Percentiles rank a stretch among this genome's conserved stretches.
These are phyloP conservation scores for Iphiclides podalirius DNA, from an alignment of 2,888 invertebrate genomes.

Conservation along the genomic window DNA sequence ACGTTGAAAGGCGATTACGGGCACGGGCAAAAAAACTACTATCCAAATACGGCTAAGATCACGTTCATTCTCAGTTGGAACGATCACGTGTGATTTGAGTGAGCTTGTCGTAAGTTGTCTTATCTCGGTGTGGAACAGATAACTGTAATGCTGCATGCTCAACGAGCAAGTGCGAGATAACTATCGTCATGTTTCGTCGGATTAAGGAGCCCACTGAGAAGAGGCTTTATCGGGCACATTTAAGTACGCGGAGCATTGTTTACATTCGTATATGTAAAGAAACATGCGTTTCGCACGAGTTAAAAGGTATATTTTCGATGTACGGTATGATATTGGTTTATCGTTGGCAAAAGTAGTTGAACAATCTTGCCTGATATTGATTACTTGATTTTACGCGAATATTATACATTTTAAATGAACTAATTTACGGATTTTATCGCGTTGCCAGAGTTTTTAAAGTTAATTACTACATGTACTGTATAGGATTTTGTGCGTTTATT, in stretches of 20 bases:
- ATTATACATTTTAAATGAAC: no score
- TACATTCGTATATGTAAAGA: neutral
- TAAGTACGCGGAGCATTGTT: conserved; percentile 14
- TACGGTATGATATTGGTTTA: neutral
- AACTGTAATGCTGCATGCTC: conserved; percentile 8
- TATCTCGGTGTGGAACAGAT: conserved; percentile 12
- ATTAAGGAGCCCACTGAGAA: conserved; percentile 13
- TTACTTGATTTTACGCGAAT: no score
- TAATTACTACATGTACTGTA: no score
- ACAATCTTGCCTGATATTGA: no score
- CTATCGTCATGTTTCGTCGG: conserved; percentile 16
- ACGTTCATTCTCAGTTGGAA: neutral
- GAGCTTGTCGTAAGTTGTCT: conserved; percentile 6
- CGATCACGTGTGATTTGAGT: conserved; percentile 6
- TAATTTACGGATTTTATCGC: no score
- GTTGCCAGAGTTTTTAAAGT: no score
- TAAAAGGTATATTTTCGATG: neutral
- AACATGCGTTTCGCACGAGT: no score
- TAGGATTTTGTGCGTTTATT: no score
- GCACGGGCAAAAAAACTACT: neutral
- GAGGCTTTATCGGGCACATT: conserved; percentile 10
- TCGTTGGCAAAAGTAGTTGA: no score
- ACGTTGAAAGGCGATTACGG: conserved; percentile 11
- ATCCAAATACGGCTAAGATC: conserved; percentile 2
- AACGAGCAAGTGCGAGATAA: conserved; percentile 14